Evolutionary conservation across 2,888 invertebrate species (phyloP).

Genomic region (Chelonus formosanus): DNA sequence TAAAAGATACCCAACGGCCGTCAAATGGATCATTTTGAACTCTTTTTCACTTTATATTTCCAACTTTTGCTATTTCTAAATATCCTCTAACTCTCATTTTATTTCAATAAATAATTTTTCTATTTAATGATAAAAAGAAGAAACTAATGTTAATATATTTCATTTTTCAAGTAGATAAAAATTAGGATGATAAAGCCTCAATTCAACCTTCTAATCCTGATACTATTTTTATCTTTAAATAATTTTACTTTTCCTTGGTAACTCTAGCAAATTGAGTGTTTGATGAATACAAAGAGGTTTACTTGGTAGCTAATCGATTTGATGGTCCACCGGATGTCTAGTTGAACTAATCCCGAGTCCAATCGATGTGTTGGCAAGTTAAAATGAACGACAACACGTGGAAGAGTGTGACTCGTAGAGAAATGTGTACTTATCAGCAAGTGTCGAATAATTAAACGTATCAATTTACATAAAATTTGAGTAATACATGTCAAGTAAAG

Average conservation of each 20-base stretch:
- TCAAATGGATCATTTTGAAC: slow-evolving; percentile 48
- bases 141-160: no score
- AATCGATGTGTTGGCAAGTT: slow-evolving; percentile 44
- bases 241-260: no score
- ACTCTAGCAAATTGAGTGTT: no score
- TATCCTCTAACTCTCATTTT: no score
- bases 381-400: slow-evolving; percentile 32
- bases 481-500: no score
- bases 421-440: slow-evolving; percentile 1
- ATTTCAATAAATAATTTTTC: no score
- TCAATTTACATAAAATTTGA: no score
- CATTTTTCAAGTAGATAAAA: no score
- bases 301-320: background rate
- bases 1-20: slow-evolving; percentile 46
- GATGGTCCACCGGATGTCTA: slow-evolving; percentile 39
- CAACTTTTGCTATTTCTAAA: background rate
- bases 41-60: slow-evolving; percentile 7
- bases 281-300: background rate
- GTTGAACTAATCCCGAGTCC: slow-evolving; percentile 44
- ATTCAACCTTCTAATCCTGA: no score
- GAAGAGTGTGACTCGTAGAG: slow-evolving; percentile 22
- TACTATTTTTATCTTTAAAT: no score
- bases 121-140: no score
- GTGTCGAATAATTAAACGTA: background rate
- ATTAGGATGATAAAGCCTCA: no score